Base-by-base conservation (phyloP, 2,888 invertebrate genomes). In the Phortica okadai region DNA sequence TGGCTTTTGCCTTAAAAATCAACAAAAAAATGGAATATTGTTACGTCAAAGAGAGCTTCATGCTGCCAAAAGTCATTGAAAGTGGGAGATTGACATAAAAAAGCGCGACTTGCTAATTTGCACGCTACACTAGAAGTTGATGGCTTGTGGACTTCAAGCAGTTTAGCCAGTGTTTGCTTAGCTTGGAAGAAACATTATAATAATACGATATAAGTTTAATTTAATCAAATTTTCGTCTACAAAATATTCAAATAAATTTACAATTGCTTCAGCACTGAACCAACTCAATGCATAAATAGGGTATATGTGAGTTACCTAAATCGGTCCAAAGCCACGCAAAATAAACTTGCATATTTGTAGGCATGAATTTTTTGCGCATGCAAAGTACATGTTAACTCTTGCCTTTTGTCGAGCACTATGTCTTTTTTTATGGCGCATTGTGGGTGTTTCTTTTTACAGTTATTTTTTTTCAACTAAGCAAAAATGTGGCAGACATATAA, bases 71-170 rank as follows among this genome's bases (percentile, higher is more conserved):
- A 72, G 44, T 25, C 62, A 10, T 62, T 62, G 10, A 16, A 62
- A 25, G 10, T 25, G 8, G 10, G 16, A 7, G 21, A 6, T 62
- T 62, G n/a, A 11, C 11, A 59, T 50, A 21, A 6, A 11, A 16
- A 74, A 84, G 79, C 14, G 44, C 83, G 80, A 84, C 82, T 86
- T 84, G 88, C 82, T 90, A 89, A 90, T 89, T 89, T 90, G 89
- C 88, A 90, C 89, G 89, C 88, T 81, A 84, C 90, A 90, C 90
- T 89, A 85, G 89, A 86, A 86, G 83, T 76, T 74, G 45, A 25
- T 45, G 74, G 45, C 64, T 45, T 25, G 45, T 73, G 73, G 76
- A 74, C 69, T 41, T 42, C 75, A 72, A 59, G 58, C 58, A 42
- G 7, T 41, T n/a, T n/a, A n/a, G n/a, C n/a, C n/a, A n/a, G n/a